A percentile compares a stretch with the other conserved stretches of the same genome.
Conservation (phyloP, 2,888 invertebrate genomes). For the Agonum fuliginosum region DNA sequence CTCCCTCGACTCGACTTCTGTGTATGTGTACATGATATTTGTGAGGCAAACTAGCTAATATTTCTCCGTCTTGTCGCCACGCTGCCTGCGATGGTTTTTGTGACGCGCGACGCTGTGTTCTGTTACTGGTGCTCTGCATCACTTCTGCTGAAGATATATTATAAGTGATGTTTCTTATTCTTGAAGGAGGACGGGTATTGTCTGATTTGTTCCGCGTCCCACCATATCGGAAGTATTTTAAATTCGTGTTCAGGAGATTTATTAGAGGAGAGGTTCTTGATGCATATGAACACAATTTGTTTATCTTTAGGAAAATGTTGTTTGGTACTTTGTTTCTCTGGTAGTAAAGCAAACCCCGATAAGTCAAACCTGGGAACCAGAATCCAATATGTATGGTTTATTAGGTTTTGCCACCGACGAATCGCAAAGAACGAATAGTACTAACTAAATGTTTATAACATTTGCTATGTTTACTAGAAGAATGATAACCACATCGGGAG, state of each 20-base stretch:
- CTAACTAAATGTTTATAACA: too few relatives aligned
- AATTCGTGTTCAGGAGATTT: background rate
- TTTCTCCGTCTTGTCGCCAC: conserved; percentile 62
- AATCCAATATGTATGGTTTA: too few relatives aligned
- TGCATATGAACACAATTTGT: too few relatives aligned
- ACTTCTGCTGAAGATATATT: conserved; percentile 60
- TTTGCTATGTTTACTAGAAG: too few relatives aligned
- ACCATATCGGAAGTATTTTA: conserved; percentile 38
- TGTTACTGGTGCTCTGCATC: conserved; percentile 32
- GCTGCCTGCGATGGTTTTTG: background rate
- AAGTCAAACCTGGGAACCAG: too few relatives aligned
- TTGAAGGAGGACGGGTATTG: conserved; percentile 12
- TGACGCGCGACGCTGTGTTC: background rate
- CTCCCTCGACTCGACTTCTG: too few relatives aligned
- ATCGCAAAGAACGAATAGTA: too few relatives aligned
- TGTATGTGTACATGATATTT: conserved; percentile 65
- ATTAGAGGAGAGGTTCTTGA: background rate
- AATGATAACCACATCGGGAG: too few relatives aligned
- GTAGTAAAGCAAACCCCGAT: too few relatives aligned
- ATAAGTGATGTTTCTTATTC: conserved; percentile 62
- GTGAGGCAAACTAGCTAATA: conserved; percentile 66
- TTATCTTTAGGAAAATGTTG: too few relatives aligned
- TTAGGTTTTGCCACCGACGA: too few relatives aligned
- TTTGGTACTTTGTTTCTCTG: too few relatives aligned
- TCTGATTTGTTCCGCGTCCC: conserved; percentile 54